These are phyloP conservation scores for Heteromormyrus szaboi DNA, from an alignment of 2,797 vertebrate genomes.

Conservation along the genomic window DNA sequence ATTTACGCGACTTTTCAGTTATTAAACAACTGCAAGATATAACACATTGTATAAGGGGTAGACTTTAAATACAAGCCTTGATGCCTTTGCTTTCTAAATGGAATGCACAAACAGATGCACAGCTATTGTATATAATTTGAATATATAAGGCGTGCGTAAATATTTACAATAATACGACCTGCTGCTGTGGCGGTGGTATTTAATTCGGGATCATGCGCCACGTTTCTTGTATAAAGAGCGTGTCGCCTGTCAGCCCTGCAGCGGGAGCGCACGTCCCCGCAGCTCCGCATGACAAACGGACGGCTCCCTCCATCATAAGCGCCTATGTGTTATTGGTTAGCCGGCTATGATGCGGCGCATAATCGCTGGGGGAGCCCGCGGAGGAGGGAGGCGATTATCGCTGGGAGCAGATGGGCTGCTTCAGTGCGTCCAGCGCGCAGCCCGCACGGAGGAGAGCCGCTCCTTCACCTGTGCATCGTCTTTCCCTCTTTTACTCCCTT, in stretches of 20 bases:
- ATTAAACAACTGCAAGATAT: not conserved
- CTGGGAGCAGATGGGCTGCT: slow-evolving; percentile 76
- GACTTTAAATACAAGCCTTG: not conserved
- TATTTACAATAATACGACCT: not conserved
- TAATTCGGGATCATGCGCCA: not conserved
- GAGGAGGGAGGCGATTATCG: slow-evolving; percentile 81
- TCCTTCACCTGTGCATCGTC: not conserved
- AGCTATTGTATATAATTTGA: not conserved
- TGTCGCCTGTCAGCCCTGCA: not conserved
- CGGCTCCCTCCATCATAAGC: slow-evolving; percentile 24
- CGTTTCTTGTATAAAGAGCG: not conserved
- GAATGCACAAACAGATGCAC: not conserved
- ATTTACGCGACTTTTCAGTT: not conserved
- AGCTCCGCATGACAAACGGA: slow-evolving; percentile 54
- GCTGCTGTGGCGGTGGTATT: not conserved
- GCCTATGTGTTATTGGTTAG: slow-evolving; percentile 65
- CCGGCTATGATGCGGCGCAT: slow-evolving; percentile 69
- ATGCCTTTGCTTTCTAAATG: not conserved
- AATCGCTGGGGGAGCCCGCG: slow-evolving; percentile 75
- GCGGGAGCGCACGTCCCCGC: not conserved
- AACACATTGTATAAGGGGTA: not conserved
- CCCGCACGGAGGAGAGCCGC: slow-evolving; percentile 38
- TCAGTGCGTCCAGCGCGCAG: slow-evolving; percentile 37
- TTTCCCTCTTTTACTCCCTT: not conserved
- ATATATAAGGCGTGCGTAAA: not conserved